Evolutionary conservation across 2,888 invertebrate genomes (phyloP).

Genomic region (Melinaea menophilus): DNA sequence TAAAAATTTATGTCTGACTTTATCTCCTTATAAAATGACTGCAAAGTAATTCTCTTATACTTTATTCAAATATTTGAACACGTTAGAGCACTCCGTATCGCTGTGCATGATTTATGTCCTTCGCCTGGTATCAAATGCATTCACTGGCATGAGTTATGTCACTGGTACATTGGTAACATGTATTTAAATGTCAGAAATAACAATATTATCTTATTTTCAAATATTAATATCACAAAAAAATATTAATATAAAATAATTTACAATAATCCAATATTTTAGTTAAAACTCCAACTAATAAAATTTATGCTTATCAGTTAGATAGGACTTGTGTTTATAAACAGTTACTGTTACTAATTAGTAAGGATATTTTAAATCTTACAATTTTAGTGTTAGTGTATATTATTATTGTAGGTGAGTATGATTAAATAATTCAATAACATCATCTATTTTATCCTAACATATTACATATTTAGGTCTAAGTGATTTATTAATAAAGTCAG

Average conservation of each 20-base stretch:
- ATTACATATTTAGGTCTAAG: too few species aligned
- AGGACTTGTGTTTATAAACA: too few species aligned
- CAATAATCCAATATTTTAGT: too few species aligned
- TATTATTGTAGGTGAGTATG: too few species aligned
- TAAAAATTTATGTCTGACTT: not conserved
- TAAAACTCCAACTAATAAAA: too few species aligned
- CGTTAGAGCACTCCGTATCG: slow-evolving; percentile 3
- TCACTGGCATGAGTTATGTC: slow-evolving; percentile 3
- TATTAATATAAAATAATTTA: not conserved
- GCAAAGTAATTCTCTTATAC: not conserved
- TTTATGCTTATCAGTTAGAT: too few species aligned
- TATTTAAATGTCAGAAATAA: not conserved
- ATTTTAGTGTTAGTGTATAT: too few species aligned
- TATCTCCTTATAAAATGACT: slow-evolving; percentile 1
- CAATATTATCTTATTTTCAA: not conserved
- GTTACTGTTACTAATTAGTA: too few species aligned
- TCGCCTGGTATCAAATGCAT: slow-evolving; percentile 2
- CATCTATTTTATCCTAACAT: too few species aligned
- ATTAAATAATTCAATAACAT: too few species aligned
- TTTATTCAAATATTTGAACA: slow-evolving; percentile 6
- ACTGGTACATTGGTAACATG: not conserved
- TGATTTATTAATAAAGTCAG: too few species aligned
- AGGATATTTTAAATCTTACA: too few species aligned
- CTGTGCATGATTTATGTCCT: slow-evolving; percentile 1
- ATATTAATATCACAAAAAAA: not conserved